A percentile compares a stretch with the other conserved stretches of the same genome.
phyloP scores from a whole-genome alignment of 1,140 invertebrate genomes.

The Spodoptera frugiperda region DNA sequence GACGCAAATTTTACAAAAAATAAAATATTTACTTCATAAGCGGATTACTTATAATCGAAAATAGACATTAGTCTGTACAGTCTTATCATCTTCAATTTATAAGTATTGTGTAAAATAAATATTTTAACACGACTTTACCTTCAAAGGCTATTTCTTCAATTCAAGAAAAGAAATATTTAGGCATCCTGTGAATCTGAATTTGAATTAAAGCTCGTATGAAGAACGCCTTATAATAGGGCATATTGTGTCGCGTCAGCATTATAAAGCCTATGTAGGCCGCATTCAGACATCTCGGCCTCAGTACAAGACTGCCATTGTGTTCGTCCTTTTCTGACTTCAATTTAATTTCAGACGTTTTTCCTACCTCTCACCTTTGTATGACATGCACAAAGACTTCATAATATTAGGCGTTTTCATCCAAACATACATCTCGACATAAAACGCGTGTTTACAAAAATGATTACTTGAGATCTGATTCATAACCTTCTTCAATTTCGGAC shows the following conservation, averaged over 20 bases:
- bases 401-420: conserved; percentile 42
- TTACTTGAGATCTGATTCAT: conserved; percentile 38
- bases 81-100: no score
- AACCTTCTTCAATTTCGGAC: conserved; percentile 39
- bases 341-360: conserved; percentile 72
- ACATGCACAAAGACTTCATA: conserved; percentile 53
- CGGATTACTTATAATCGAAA: no score
- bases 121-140: not conserved
- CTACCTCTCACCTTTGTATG: conserved; percentile 60
- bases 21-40: no score
- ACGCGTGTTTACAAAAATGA: conserved; percentile 20
- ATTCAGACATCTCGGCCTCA: conserved; percentile 67
- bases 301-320: conserved; percentile 65
- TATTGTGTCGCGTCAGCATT: conserved; percentile 66
- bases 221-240: conserved; percentile 65
- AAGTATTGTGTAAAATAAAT: not conserved
- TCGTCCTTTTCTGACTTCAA: conserved; percentile 70
- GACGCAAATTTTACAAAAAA: no score
- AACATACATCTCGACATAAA: conserved; percentile 28
- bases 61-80: no score
- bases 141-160: not conserved
- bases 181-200: conserved; percentile 59
- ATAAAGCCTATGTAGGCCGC: conserved; percentile 70
- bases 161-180: conserved; percentile 56
- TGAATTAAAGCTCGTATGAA: conserved; percentile 60